These are phyloP conservation scores for Flexamia atlantica DNA, from an alignment of 2,888 invertebrate genomes.

Conservation along the genomic window DNA sequence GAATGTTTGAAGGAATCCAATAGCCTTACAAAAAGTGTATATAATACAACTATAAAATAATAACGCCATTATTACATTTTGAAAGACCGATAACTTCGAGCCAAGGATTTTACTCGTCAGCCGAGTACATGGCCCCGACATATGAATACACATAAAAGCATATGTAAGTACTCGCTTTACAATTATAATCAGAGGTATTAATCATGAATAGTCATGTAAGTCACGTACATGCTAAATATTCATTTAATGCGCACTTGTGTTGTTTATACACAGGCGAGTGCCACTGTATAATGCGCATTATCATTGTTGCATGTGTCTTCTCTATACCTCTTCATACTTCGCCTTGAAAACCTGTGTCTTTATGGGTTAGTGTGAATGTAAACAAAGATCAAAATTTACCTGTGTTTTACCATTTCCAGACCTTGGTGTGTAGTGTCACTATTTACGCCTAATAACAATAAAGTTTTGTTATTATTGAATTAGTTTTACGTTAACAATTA, in stretches of 20 bases:
- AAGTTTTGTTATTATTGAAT: too few relatives aligned
- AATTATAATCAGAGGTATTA: slow-evolving; percentile 41
- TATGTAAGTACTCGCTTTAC: slow-evolving; percentile 47
- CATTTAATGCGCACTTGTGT: slow-evolving; percentile 31
- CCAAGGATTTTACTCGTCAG: background rate
- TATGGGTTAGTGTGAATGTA: too few relatives aligned
- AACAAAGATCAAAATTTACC: too few relatives aligned
- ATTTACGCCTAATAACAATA: too few relatives aligned
- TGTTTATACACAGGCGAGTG: slow-evolving; percentile 33
- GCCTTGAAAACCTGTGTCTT: too few relatives aligned
- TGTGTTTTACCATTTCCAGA: too few relatives aligned
- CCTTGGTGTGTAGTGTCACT: too few relatives aligned
- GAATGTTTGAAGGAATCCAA: too few relatives aligned
- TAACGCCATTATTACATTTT: too few relatives aligned
- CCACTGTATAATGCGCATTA: background rate
- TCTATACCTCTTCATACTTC: background rate
- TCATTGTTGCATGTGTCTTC: slow-evolving; percentile 12
- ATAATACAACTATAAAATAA: too few relatives aligned
- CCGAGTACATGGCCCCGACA: background rate
- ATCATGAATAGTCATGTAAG: slow-evolving; percentile 55
- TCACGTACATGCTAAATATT: slow-evolving; percentile 47
- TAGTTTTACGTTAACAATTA: too few relatives aligned
- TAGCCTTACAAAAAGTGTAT: too few relatives aligned
- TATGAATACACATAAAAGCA: slow-evolving; percentile 26
- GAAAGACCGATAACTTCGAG: background rate